Evolutionary conservation across 2,113 vertebrate species (phyloP).

Genomic region (Chascanopsetta lugubris): DNA sequence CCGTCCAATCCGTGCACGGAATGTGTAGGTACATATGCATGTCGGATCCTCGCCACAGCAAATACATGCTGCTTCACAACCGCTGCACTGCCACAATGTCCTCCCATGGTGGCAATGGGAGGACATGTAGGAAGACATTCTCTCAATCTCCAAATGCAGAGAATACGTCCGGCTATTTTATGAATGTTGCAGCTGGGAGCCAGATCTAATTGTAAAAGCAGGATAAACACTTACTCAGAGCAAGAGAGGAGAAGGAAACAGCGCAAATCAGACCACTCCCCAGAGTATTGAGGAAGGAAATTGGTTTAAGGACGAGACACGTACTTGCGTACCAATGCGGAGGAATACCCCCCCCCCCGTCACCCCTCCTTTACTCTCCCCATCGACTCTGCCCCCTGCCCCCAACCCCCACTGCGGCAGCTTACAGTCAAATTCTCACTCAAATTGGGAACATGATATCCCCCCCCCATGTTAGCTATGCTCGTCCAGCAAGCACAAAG

Average conservation of each 20-base stretch:
- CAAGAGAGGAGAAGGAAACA: constrained; percentile 52
- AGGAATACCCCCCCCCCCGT: too few relatives aligned
- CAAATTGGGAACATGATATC: constrained; percentile 34
- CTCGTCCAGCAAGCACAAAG: constrained; percentile 51
- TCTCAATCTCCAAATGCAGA: constrained; percentile 56
- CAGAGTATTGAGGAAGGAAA: constrained; percentile 71
- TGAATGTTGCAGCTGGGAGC: constrained; percentile 72
- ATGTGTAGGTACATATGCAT: constrained; percentile 9
- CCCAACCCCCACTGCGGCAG: constrained; percentile 34
- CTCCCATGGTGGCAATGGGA: too few relatives aligned
- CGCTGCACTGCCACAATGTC: too few relatives aligned
- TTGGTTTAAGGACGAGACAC: constrained; percentile 74
- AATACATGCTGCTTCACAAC: constrained; percentile 44
- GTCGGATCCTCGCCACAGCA: constrained; percentile 19
- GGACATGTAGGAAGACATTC: constrained; percentile 53
- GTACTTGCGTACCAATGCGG: constrained; percentile 64
- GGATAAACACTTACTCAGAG: constrained; percentile 75
- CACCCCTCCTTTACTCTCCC: constrained; percentile 35
- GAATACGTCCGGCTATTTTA: constrained; percentile 67
- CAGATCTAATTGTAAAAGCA: constrained; percentile 78
- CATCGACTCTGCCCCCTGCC: constrained; percentile 32
- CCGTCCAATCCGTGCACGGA: constrained; percentile 39
- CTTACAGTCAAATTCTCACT: constrained; percentile 51
- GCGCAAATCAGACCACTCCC: constrained; percentile 74
- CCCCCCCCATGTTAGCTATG: constrained; percentile 37